Percentiles rank a stretch among this genome's conserved stretches.
These are phyloP conservation scores for Cyphomyrus discorhynchus DNA, from an alignment of 2,113 vertebrate genomes.

Conservation along the genomic window DNA sequence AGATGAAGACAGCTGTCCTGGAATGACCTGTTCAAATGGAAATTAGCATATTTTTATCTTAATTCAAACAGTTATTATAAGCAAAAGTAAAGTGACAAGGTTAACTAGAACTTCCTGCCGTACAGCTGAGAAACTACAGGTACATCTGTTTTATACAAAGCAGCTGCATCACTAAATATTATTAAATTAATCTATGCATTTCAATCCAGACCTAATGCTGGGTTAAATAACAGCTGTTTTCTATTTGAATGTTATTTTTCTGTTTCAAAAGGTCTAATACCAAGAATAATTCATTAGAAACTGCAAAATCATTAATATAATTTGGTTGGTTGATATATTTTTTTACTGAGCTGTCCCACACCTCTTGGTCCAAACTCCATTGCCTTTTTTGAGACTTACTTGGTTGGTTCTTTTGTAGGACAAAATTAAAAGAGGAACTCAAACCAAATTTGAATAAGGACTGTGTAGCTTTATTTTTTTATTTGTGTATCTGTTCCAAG, in stretches of 20 bases:
- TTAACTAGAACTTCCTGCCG: background rate
- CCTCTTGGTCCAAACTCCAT: background rate
- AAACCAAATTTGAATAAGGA: background rate
- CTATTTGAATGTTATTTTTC: background rate
- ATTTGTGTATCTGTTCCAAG: background rate
- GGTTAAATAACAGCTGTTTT: background rate
- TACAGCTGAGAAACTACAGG: background rate
- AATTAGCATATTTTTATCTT: background rate
- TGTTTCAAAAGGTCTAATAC: background rate
- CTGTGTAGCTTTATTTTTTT: background rate
- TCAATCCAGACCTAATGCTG: background rate
- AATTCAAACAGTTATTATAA: background rate
- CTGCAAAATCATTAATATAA: background rate
- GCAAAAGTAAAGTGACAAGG: background rate
- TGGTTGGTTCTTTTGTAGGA: background rate
- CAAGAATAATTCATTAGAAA: background rate
- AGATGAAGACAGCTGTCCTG: background rate
- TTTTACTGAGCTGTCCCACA: background rate
- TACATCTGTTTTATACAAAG: background rate
- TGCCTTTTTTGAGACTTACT: background rate
- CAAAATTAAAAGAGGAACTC: background rate
- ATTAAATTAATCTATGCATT: slow-evolving; percentile 1
- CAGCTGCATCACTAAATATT: background rate
- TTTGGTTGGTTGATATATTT: background rate
- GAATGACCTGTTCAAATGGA: background rate